These are phyloP conservation scores for Mesopsocus fuscifrons DNA, from an alignment of 2,888 invertebrate genomes.

Conservation along the genomic window DNA sequence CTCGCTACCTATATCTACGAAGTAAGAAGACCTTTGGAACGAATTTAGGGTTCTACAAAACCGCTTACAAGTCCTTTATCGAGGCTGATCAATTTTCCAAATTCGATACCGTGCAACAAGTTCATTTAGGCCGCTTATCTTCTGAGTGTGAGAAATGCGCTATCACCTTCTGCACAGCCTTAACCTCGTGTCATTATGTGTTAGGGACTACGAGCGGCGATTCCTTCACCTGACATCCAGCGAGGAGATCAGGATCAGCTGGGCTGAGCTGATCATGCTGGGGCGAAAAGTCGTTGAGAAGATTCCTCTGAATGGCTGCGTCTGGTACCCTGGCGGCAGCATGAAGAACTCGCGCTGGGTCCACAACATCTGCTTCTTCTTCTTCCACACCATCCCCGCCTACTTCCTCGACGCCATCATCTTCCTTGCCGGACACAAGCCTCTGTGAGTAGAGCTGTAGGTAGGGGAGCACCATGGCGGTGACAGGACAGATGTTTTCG, in stretches of 20 bases:
- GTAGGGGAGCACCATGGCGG: no score
- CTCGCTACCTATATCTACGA: no score
- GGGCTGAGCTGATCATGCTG: constrained; percentile 72
- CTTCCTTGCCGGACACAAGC: constrained; percentile 65
- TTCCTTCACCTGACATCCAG: constrained; percentile 63
- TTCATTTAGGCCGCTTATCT: no score
- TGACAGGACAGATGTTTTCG: no score
- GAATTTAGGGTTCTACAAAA: no score
- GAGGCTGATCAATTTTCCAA: no score
- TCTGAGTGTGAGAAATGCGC: no score
- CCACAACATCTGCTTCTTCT: constrained; percentile 63
- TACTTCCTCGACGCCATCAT: constrained; percentile 61
- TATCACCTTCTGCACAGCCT: no score
- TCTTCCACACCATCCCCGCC: constrained; percentile 86
- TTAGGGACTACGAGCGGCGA: constrained; percentile 32
- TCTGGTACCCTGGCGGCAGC: constrained; percentile 73
- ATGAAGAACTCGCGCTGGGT: constrained; percentile 60
- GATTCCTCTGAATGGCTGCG: constrained; percentile 72
- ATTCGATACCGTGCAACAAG: no score
- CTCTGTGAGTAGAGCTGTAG: constrained; percentile 46
- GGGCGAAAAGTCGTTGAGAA: constrained; percentile 54
- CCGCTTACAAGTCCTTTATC: no score
- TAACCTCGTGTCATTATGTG: constrained; percentile 9
- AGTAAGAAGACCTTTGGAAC: no score
- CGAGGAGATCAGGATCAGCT: constrained; percentile 48